Evolutionary conservation across 2,113 vertebrate genomes (phyloP).

Genomic region (Siphamia tubifer): DNA sequence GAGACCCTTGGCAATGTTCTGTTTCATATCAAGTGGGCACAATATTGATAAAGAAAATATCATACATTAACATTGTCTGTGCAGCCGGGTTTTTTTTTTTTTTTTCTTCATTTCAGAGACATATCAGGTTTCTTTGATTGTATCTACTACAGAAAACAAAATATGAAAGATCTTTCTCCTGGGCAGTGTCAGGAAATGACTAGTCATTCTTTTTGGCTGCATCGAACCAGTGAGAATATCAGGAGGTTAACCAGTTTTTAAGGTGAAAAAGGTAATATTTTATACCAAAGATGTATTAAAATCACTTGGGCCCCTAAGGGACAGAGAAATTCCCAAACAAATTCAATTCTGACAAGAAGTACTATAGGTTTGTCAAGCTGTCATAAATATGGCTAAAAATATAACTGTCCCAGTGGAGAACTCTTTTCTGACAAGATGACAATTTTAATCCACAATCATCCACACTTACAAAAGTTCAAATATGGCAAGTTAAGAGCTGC

Average conservation of each 20-base stretch:
- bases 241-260: too few relatives aligned
- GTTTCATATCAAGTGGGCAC: conserved; percentile 30
- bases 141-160: background rate
- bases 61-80: conserved; percentile 24
- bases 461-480: too few relatives aligned
- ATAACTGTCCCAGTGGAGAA: background rate
- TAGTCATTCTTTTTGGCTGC: background rate
- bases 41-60: conserved; percentile 59
- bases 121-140: background rate
- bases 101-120: background rate
- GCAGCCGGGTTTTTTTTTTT: background rate
- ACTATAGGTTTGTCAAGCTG: background rate
- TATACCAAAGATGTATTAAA: background rate
- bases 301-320: too few relatives aligned
- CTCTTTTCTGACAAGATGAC: background rate
- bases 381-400: background rate
- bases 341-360: too few relatives aligned
- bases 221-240: background rate
- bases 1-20: conserved; percentile 38
- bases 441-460: too few relatives aligned
- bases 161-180: background rate
- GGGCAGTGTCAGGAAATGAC: background rate
- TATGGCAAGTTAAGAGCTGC: background rate
- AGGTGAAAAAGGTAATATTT: background rate
- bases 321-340: too few relatives aligned